Conservation (phyloP, 2,888 invertebrate genomes). For the Microctonus brassicae region DNA sequence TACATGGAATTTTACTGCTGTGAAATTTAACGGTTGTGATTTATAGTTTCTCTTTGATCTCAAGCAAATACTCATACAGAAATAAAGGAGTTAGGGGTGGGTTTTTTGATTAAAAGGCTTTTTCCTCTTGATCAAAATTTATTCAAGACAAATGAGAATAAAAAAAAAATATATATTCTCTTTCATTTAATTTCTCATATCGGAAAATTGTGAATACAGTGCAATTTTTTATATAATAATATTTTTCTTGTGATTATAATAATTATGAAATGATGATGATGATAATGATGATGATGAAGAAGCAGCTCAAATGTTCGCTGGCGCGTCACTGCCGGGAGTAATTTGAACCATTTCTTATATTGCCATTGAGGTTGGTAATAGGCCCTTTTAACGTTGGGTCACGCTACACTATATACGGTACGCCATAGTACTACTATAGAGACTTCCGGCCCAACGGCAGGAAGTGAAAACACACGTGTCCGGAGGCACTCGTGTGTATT, state of each 20-base stretch:
- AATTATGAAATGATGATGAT: neutral
- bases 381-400: constrained; percentile 63
- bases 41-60: constrained; percentile 45
- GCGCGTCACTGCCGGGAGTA: constrained; percentile 46
- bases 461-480: constrained; percentile 68
- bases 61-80: constrained; percentile 36
- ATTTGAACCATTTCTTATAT: constrained; percentile 56
- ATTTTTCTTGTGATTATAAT: neutral
- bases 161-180: neutral
- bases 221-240: neutral
- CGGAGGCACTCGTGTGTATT: constrained; percentile 54
- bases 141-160: neutral
- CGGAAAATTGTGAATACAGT: neutral
- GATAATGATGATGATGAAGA: constrained; percentile 5
- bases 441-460: constrained; percentile 66
- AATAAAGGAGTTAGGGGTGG: constrained; percentile 8
- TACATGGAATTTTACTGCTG: constrained; percentile 39
- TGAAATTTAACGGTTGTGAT: constrained; percentile 43
- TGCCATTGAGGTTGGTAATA: constrained; percentile 61
- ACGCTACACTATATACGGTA: constrained; percentile 60
- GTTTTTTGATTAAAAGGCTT: constrained; percentile 27
- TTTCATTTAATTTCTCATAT: too few relatives aligned
- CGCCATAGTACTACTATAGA: constrained; percentile 67
- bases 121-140: constrained; percentile 2
- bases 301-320: constrained; percentile 15